Evolutionary conservation across 2,113 vertebrate genomes (phyloP), one percentile per base, ranked within the genome.

Genomic region (Oryzias melastigma): DNA sequence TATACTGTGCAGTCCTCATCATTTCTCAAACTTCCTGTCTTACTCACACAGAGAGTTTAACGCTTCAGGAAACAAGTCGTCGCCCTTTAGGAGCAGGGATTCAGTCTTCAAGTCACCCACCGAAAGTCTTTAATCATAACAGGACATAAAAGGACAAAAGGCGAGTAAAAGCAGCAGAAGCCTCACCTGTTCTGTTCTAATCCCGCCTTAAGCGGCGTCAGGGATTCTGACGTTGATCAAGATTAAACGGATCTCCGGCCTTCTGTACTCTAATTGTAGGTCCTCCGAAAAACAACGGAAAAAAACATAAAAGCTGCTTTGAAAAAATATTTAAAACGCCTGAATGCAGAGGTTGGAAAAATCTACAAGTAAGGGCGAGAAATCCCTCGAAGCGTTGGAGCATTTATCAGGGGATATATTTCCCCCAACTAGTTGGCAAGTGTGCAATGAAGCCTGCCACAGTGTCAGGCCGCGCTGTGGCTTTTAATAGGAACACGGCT

Each of bases 401-500:
- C 81, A 41, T 84, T 86, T 83, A 87, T 85, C 74, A 43, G 73
- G 77, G 78, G 82, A 83, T 78, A 82, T 75, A 81, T 83, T 77
- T 86, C 81, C 83, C 22, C 80, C 68, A 71, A 87, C 81, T 83
- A 82, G 84, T 75, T 84, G 84, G 86, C 87, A 80, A 73, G 81
- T 76, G 85, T 80, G 83, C 86, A 71, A 61, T 73, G 81, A 76
- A 84, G 87, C 87, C 73, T 88, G 82, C 82, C 85, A 74, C 77
- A 62, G 85, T 85, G 85, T 88, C 88, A 88, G 64, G 78, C 63
- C 73, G 77, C 62, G 43, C 78, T 72, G 80, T 78, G 85, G 78
- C 80, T 85, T 86, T 89, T 91, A 91, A 90, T 90, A 85, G 87
- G 88, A 87, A 89, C 84, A 85, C 58, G 85, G 85, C 85, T 91